These are phyloP conservation scores for Drosophila rellima DNA, from an alignment of 2,888 invertebrate species.

Conservation along the genomic window DNA sequence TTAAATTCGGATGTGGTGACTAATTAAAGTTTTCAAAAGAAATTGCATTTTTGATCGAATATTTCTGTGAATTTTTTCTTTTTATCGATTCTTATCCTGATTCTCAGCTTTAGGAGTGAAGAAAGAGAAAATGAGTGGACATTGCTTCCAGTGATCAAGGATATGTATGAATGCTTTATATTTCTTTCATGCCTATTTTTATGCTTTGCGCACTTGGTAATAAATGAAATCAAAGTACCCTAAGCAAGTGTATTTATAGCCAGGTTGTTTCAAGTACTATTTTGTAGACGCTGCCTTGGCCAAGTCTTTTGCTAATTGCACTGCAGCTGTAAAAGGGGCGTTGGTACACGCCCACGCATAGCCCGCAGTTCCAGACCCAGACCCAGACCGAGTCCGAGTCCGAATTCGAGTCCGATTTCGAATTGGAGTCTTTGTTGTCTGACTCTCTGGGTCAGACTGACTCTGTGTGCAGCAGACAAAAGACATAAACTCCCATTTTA, in stretches of 20 bases:
- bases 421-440: slow-evolving; percentile 33
- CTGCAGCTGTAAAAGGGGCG: slow-evolving; percentile 74
- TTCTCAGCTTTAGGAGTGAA: too few relatives aligned
- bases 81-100: too few relatives aligned
- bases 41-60: too few relatives aligned
- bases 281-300: slow-evolving; percentile 52
- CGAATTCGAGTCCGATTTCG: background rate
- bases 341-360: slow-evolving; percentile 60
- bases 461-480: slow-evolving; percentile 49
- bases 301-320: slow-evolving; percentile 73
- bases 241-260: slow-evolving; percentile 2
- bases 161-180: background rate
- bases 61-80: too few relatives aligned
- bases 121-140: too few relatives aligned
- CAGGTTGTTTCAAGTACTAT: slow-evolving; percentile 45
- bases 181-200: too few relatives aligned
- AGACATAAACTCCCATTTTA: slow-evolving; percentile 75
- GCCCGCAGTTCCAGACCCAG: slow-evolving; percentile 25
- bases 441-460: slow-evolving; percentile 34
- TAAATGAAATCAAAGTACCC: background rate
- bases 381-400: slow-evolving; percentile 1
- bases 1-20: too few relatives aligned
- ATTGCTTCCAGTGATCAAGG: too few relatives aligned
- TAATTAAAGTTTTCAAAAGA: too few relatives aligned
- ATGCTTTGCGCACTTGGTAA: background rate